phyloP scores from a whole-genome alignment of 2,888 invertebrate species.

The Conchocele bisecta region DNA sequence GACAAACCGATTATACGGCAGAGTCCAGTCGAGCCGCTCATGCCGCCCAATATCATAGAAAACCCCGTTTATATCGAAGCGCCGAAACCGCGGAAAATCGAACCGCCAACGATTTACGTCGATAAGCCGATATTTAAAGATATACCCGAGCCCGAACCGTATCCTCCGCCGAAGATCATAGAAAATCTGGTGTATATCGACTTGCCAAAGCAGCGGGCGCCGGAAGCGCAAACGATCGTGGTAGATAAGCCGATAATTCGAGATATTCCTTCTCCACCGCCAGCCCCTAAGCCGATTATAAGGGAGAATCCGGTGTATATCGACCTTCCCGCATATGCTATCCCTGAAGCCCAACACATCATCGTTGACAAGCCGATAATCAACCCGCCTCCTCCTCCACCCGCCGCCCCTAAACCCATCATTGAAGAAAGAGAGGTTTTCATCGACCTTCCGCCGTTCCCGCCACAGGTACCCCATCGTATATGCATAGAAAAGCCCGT shows the following conservation, averaged over 20 bases:
- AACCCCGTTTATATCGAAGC: constrained; percentile 38
- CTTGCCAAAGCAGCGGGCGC: constrained; percentile 33
- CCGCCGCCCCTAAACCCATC: constrained; percentile 36
- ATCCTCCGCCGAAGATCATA: constrained; percentile 35
- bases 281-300: constrained; percentile 38
- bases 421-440: constrained; percentile 21
- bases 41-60: constrained; percentile 40
- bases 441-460: constrained; percentile 42
- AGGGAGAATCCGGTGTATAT: constrained; percentile 24
- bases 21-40: not conserved
- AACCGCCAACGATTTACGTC: constrained; percentile 43
- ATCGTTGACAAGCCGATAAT: constrained; percentile 41
- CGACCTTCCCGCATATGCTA: constrained; percentile 35
- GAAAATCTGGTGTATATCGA: constrained; percentile 32
- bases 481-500: constrained; percentile 45
- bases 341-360: constrained; percentile 34
- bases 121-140: constrained; percentile 47
- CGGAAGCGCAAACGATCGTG: constrained; percentile 35
- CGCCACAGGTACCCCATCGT: constrained; percentile 34
- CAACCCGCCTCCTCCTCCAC: constrained; percentile 12
- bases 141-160: constrained; percentile 29
- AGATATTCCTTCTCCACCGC: constrained; percentile 28
- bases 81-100: constrained; percentile 36
- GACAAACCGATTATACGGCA: constrained; percentile 43
- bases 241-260: constrained; percentile 43